Conservation (phyloP, 2,113 vertebrate genomes). For the Platanista minor region DNA sequence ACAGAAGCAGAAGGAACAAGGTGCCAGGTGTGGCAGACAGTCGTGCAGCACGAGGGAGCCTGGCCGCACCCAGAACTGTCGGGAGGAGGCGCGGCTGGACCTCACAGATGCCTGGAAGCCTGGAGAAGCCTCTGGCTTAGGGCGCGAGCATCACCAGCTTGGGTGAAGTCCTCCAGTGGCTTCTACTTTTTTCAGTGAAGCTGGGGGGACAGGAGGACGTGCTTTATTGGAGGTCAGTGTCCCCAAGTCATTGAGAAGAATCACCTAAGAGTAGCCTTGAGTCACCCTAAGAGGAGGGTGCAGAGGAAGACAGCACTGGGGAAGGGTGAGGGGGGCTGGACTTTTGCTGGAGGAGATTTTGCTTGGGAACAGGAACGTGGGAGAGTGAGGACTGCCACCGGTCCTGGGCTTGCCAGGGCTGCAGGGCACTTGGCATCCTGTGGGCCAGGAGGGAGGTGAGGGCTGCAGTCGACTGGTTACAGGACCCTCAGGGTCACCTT, state of each 20-base stretch:
- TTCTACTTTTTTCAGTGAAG: background rate
- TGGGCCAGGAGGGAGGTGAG: rapidly evolving
- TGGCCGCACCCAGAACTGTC: no score
- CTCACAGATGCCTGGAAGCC: rapidly evolving
- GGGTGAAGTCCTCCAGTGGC: background rate
- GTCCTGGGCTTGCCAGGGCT: no score
- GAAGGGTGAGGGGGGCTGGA: rapidly evolving
- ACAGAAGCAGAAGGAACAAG: background rate
- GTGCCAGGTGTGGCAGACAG: rapidly evolving
- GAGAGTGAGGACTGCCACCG: background rate
- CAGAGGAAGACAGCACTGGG: background rate
- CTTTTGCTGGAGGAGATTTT: background rate
- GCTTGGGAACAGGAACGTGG: background rate
- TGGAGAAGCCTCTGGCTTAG: background rate
- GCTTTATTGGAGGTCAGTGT: background rate
- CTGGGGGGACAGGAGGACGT: rapidly evolving
- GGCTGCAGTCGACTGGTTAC: background rate
- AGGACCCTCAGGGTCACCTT: background rate
- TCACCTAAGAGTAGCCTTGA: background rate
- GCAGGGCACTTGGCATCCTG: rapidly evolving
- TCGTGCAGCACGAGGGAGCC: rapidly evolving
- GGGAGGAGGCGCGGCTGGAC: rapidly evolving
- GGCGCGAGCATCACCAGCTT: background rate
- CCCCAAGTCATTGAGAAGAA: background rate
- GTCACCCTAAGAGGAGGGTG: background rate